phyloP scores from a whole-genome alignment of 2,888 invertebrate species.

The Pyrochroa serraticornis region DNA sequence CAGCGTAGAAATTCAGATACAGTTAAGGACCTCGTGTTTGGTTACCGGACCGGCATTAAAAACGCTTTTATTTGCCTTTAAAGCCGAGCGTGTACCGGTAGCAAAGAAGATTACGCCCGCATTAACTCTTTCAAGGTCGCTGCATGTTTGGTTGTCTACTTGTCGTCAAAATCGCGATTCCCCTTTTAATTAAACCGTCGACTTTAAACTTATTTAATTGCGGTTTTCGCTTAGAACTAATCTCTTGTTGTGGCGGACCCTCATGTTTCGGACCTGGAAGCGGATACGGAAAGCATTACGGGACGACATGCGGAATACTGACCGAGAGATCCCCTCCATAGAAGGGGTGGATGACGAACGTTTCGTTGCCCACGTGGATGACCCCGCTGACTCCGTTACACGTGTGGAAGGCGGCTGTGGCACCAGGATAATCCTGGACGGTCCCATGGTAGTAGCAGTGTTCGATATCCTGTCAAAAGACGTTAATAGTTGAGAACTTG shows the following conservation, averaged over 20 bases:
- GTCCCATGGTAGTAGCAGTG: conserved; percentile 99
- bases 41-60: too few species aligned
- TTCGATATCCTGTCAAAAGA: conserved; percentile 81
- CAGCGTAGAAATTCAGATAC: too few species aligned
- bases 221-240: too few species aligned
- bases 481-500: conserved; percentile 20
- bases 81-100: too few species aligned
- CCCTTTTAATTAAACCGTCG: too few species aligned
- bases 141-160: conserved; percentile 1
- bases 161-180: background rate
- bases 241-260: background rate
- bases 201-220: too few species aligned
- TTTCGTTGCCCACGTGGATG: conserved; percentile 97
- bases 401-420: conserved; percentile 95
- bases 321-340: conserved; percentile 96
- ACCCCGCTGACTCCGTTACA: conserved; percentile 98
- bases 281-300: background rate
- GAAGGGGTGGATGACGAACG: conserved; percentile 97
- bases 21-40: too few species aligned
- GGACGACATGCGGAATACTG: conserved; percentile 63
- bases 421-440: conserved; percentile 95
- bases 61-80: too few species aligned
- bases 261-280: background rate
- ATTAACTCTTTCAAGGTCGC: background rate
- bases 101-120: too few species aligned